Evolutionary conservation across 2,113 vertebrate species (phyloP).

Genomic region (Apaloderma vittatum): DNA sequence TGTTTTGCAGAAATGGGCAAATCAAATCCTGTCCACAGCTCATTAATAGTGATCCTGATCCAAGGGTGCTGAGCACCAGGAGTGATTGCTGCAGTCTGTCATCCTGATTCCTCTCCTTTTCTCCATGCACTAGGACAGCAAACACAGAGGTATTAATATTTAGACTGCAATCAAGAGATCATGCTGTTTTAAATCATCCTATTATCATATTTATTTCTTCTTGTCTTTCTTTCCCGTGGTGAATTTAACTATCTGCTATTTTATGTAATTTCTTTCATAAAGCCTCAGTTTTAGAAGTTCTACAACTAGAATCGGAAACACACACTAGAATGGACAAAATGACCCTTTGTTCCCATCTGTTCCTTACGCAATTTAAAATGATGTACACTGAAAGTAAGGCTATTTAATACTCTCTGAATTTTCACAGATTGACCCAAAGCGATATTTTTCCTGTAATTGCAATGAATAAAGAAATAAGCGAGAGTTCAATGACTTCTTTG

Average conservation of each 20-base stretch:
- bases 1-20: not conserved
- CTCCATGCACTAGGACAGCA: not conserved
- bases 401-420: constrained; percentile 42
- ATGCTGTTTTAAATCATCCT: constrained; percentile 51
- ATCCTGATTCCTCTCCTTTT: not conserved
- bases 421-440: constrained; percentile 3
- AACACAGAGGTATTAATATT: constrained; percentile 26
- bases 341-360: constrained; percentile 34
- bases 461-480: not conserved
- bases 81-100: not conserved
- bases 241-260: constrained; percentile 39
- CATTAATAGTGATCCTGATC: not conserved
- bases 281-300: not conserved
- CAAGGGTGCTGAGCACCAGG: not conserved
- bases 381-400: not conserved
- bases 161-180: constrained; percentile 43
- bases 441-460: not conserved
- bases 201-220: constrained; percentile 47
- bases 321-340: not conserved
- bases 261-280: constrained; percentile 42
- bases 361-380: constrained; percentile 27
- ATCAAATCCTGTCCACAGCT: not conserved
- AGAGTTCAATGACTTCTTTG: not conserved
- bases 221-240: constrained; percentile 5
- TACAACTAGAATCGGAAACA: not conserved